These are phyloP conservation scores for Pyxicephalus adspersus DNA, from an alignment of 2,113 vertebrate genomes.

Conservation along the genomic window DNA sequence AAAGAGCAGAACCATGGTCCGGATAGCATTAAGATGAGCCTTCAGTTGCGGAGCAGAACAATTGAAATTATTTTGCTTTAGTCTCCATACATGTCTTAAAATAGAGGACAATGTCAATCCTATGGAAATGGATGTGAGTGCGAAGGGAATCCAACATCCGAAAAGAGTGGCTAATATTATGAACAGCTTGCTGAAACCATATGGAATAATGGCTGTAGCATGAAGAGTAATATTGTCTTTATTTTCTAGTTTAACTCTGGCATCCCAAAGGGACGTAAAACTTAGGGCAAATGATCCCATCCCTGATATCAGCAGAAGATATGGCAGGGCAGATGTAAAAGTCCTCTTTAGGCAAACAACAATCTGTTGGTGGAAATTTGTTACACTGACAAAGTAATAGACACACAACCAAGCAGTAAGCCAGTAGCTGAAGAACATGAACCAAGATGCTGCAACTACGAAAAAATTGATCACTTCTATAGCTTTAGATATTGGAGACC, in stretches of 20 bases:
- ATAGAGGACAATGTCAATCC: background rate
- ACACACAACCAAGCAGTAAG: background rate
- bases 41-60: background rate
- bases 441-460: background rate
- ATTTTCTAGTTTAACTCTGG: too few species aligned
- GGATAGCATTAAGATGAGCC: background rate
- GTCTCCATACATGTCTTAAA: background rate
- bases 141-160: background rate
- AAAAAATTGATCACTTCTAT: background rate
- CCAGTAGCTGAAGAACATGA: background rate
- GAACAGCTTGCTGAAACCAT: background rate
- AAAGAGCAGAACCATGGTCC: constrained; percentile 8
- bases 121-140: background rate
- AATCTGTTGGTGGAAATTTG: background rate
- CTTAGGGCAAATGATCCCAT: background rate
- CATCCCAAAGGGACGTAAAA: background rate
- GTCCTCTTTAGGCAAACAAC: background rate
- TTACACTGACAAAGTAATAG: background rate
- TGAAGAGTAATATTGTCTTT: background rate
- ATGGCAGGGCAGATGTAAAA: background rate
- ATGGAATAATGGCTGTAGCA: background rate
- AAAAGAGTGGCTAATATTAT: background rate
- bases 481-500: background rate
- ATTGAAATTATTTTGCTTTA: background rate
- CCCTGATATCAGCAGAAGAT: background rate